These are phyloP conservation scores for Agapornis canus DNA, from an alignment of 2,797 vertebrate genomes.

Conservation along the genomic window DNA sequence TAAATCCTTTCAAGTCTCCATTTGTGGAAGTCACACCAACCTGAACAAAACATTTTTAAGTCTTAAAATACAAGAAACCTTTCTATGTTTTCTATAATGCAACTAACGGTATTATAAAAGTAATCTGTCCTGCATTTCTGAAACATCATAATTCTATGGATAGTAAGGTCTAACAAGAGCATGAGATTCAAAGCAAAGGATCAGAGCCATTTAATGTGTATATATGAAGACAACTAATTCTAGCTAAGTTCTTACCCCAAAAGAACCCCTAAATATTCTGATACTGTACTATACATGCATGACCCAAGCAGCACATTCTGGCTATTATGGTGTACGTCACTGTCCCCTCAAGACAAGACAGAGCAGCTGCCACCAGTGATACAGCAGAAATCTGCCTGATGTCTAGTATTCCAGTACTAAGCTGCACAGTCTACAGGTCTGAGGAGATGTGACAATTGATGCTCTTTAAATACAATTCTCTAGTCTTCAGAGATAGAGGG, in stretches of 20 bases:
- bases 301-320: not conserved
- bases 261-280: not conserved
- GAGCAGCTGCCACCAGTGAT: not conserved
- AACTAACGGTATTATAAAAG: not conserved
- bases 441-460: not conserved
- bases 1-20: constrained; percentile 83
- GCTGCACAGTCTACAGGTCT: not conserved
- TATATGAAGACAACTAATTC: not conserved
- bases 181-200: not conserved
- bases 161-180: not conserved
- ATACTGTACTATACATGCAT: not conserved
- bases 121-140: not conserved
- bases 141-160: not conserved
- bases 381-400: not conserved
- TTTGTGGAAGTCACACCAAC: constrained; percentile 79
- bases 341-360: not conserved
- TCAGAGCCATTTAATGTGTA: not conserved
- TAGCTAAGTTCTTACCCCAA: not conserved
- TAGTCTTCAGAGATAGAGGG: not conserved
- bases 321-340: not conserved
- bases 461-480: not conserved
- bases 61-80: constrained; percentile 26
- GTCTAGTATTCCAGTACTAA: not conserved
- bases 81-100: not conserved
- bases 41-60: constrained; percentile 74